These are phyloP conservation scores for Cosmia trapezina DNA, from an alignment of 2,888 invertebrate genomes.

Conservation along the genomic window DNA sequence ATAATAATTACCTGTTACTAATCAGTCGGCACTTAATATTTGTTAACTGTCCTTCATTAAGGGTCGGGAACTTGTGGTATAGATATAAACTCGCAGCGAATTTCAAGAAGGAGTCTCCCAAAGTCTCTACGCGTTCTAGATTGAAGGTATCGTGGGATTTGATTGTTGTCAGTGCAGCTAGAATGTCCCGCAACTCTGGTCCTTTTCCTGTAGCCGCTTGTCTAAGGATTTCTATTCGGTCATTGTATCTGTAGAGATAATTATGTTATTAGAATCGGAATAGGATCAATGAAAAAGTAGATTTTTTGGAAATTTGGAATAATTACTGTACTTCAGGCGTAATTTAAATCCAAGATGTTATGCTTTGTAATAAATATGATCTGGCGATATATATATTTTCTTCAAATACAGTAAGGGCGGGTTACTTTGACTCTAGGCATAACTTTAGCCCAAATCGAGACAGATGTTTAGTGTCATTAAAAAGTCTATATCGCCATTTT, in stretches of 20 bases:
- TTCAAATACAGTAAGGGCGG: too few relatives aligned
- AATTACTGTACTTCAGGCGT: neutral
- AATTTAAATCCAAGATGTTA: too few relatives aligned
- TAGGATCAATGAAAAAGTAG: neutral
- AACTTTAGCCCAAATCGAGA: too few relatives aligned
- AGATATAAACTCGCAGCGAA: conserved; percentile 94
- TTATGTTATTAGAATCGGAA: conserved; percentile 1
- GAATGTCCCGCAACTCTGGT: conserved; percentile 86
- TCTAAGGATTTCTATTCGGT: conserved; percentile 75
- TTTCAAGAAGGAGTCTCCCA: conserved; percentile 97
- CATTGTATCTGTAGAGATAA: conserved; percentile 75
- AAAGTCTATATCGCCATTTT: too few relatives aligned
- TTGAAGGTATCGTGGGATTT: conserved; percentile 94
- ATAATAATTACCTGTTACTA: conserved; percentile 93
- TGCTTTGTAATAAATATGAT: neutral
- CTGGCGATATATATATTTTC: neutral
- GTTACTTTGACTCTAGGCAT: too few relatives aligned
- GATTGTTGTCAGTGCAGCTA: conserved; percentile 93
- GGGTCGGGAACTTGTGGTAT: conserved; percentile 92
- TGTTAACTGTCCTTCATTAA: conserved; percentile 95
- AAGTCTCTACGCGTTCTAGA: conserved; percentile 95
- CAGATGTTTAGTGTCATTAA: too few relatives aligned
- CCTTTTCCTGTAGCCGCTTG: conserved; percentile 73
- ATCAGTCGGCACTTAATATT: conserved; percentile 93
- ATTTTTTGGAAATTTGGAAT: neutral